Base-by-base conservation (phyloP, 2,888 invertebrate species). In the Lottia gigantea region DNA sequence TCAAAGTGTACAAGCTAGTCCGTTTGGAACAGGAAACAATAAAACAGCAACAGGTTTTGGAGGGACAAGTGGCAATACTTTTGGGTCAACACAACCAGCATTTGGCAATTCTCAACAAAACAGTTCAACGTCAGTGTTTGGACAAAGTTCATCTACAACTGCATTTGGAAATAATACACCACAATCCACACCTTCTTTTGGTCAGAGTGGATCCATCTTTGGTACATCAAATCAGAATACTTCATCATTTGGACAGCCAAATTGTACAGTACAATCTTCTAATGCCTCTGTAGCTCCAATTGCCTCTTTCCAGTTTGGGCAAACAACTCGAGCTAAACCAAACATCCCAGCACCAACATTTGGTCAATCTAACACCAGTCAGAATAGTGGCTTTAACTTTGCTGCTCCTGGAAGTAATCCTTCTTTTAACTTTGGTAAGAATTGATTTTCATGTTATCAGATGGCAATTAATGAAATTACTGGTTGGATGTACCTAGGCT, bases 261-360 rank as follows among this genome's bases (percentile, higher is more conserved):
- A 11, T 23, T 55, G 19, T 55, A 23, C 19, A 1, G 19, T 19
- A 2, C 55, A 55, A 19, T 55, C 23, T 55, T 19, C 14, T 12
- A 19, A 55, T 19, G 11, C 55, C 8, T 7, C 55, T 23, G 23
- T 12, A 19, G 14, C 19, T 23, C 55, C 55, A 12, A 23, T 6
- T 23, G 55, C 19, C 12, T 19, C 55, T 23, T 55, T 55, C 15
- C 55, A 55, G 14, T 55, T 55, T 23, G 40, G 40, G 11, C 55
- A 55, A 55, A 55, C 55, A 55, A 55, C 55, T 55, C 55, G 19
- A 55, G 55, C 55, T 55, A 55, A 55, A 55, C 55, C 55, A 19
- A 23, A 19, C 55, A 55, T 19, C 55, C 55, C 55, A 12, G 19
- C 55, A 23, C 55, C 55, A 55, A 55, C 55, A 23, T 55, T 55